Conservation (phyloP, 2,113 vertebrate genomes). For the Calcarius ornatus region DNA sequence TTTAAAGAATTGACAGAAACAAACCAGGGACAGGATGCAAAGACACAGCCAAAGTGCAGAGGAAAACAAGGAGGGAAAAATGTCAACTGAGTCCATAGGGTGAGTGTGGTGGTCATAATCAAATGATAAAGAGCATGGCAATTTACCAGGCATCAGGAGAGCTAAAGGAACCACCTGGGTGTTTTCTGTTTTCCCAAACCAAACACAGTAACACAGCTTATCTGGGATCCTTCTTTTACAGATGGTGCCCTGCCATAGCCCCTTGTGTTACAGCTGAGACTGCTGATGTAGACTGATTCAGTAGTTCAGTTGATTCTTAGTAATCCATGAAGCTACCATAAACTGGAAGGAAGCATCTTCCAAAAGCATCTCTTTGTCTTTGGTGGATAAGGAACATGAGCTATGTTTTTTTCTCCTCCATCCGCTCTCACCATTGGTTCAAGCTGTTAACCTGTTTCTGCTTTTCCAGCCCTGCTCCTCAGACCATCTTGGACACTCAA, state of each 20-base stretch:
- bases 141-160: neutral
- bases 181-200: neutral
- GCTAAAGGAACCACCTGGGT: neutral
- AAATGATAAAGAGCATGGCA: neutral
- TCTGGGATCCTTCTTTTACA: neutral
- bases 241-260: neutral
- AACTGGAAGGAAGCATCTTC: neutral
- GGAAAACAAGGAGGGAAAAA: slow-evolving; percentile 11
- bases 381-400: neutral
- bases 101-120: neutral
- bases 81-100: neutral
- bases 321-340: neutral
- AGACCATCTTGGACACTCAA: neutral
- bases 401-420: neutral
- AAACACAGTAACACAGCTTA: neutral
- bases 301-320: neutral
- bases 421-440: neutral
- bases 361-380: neutral
- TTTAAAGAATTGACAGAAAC: slow-evolving; percentile 61
- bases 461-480: neutral
- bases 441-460: neutral
- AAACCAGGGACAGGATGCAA: slow-evolving; percentile 33
- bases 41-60: neutral
- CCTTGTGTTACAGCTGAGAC: neutral
- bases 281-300: neutral